phyloP scores from a whole-genome alignment of 2,888 invertebrate genomes.

The Cephus spinipes region DNA sequence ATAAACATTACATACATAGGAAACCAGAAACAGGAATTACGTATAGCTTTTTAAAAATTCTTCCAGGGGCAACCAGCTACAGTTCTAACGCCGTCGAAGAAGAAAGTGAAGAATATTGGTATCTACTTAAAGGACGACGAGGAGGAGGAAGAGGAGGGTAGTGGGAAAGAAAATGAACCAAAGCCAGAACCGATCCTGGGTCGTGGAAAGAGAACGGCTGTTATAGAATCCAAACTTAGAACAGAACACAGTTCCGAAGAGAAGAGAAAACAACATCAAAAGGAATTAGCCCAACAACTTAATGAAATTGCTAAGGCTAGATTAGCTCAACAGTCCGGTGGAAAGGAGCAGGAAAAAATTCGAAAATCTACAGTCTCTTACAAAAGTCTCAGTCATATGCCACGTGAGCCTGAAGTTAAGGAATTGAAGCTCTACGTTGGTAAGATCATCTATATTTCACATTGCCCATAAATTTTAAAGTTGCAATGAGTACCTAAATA shows the following conservation, averaged over 20 bases:
- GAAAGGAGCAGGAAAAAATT: conserved; percentile 88
- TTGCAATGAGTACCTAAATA: background rate
- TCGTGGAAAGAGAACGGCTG: conserved; percentile 86
- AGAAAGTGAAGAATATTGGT: conserved; percentile 94
- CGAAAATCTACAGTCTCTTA: conserved; percentile 96
- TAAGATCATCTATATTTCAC: conserved; percentile 63
- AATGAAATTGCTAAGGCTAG: conserved; percentile 95
- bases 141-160: conserved; percentile 81
- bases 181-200: conserved; percentile 76
- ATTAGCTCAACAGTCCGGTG: conserved; percentile 87
- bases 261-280: conserved; percentile 96
- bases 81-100: conserved; percentile 91
- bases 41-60: conserved; percentile 10
- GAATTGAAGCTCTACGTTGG: conserved; percentile 96
- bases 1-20: background rate
- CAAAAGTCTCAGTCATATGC: conserved; percentile 92
- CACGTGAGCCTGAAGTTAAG: conserved; percentile 91
- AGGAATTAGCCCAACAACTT: conserved; percentile 88
- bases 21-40: background rate
- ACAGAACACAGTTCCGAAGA: conserved; percentile 97
- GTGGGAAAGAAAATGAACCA: conserved; percentile 72
- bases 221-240: conserved; percentile 92
- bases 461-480: background rate
- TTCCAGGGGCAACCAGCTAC: conserved; percentile 79
- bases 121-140: conserved; percentile 94